These are phyloP conservation scores for Sympetrum striolatum DNA, from an alignment of 2,888 invertebrate genomes.

Conservation along the genomic window DNA sequence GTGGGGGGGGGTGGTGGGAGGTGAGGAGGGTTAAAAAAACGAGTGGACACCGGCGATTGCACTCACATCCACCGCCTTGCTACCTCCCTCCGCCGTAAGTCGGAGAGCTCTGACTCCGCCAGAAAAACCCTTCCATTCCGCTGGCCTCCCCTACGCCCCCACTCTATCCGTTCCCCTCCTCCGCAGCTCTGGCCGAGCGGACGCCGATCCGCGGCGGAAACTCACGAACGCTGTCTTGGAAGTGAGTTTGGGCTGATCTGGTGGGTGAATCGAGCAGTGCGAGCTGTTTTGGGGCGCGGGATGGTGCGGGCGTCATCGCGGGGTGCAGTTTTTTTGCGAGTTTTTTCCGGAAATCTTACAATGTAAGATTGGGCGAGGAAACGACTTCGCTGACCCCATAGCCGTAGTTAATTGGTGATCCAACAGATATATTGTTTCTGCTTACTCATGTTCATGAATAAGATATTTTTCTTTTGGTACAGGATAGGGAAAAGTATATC, in stretches of 20 bases:
- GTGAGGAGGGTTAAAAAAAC: background rate
- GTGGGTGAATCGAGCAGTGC: background rate
- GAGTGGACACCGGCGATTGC: background rate
- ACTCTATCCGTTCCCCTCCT: background rate
- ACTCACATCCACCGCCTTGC: background rate
- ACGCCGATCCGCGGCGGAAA: background rate
- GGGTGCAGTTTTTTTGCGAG: no score
- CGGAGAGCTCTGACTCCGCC: constrained; percentile 26
- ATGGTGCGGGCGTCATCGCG: background rate
- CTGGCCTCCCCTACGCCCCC: background rate
- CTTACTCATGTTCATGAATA: no score
- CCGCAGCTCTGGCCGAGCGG: background rate
- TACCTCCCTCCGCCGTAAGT: constrained; percentile 28
- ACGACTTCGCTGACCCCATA: no score
- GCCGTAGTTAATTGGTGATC: no score
- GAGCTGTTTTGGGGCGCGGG: background rate
- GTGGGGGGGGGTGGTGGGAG: background rate
- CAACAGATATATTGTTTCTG: no score
- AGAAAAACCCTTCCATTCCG: background rate
- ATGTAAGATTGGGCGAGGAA: no score
- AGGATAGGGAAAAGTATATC: no score
- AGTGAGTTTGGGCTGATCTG: background rate
- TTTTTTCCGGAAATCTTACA: no score
- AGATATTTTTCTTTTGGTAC: no score
- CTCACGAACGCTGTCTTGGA: background rate